A percentile compares a stretch with the other conserved stretches of the same genome.
phyloP scores from a whole-genome alignment of 2,797 vertebrate species.

The Macrochelys suwanniensis region DNA sequence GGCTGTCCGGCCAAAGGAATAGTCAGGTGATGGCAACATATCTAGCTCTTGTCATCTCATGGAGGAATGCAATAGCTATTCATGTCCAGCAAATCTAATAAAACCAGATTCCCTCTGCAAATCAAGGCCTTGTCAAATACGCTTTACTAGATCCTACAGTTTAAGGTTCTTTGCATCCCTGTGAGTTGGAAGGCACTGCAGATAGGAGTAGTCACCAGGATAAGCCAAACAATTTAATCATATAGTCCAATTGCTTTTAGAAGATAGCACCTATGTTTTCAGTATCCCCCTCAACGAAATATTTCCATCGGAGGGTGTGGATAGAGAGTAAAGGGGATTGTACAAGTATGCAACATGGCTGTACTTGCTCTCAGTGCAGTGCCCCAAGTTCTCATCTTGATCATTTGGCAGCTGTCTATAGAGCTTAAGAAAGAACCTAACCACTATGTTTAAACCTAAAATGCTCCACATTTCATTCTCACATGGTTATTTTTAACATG shows the following conservation, averaged over 20 bases:
- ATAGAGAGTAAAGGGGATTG: background rate
- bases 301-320: too few relatives aligned
- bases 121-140: background rate
- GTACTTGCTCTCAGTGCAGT: too few relatives aligned
- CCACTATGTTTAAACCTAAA: background rate
- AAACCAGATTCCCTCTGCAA: background rate
- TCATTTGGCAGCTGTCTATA: background rate
- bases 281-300: too few relatives aligned
- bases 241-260: too few relatives aligned
- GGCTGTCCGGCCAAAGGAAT: background rate
- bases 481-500: background rate
- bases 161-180: background rate
- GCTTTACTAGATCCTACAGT: background rate
- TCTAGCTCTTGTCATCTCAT: background rate
- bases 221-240: too few relatives aligned
- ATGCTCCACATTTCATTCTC: background rate
- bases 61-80: background rate
- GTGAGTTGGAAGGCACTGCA: background rate
- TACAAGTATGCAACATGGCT: background rate
- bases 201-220: too few relatives aligned
- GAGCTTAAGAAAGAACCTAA: background rate
- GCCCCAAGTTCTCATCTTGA: background rate
- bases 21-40: background rate
- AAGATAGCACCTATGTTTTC: too few relatives aligned
- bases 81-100: background rate